Evolutionary conservation across 1,140 invertebrate species (phyloP), one percentile per base, ranked within the genome.

Genomic region (Drosophila auraria): DNA sequence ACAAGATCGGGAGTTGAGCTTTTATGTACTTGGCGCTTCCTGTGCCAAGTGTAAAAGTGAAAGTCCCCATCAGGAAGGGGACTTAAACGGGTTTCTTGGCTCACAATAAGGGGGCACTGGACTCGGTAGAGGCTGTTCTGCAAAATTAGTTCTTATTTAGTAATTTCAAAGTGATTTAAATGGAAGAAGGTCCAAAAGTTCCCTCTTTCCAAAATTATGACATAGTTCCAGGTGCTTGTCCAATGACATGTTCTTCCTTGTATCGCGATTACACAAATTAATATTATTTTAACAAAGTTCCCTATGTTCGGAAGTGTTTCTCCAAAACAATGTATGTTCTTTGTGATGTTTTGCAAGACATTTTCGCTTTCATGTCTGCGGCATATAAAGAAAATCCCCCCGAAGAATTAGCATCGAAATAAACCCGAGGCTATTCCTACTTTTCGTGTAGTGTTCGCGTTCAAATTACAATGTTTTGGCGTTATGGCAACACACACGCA

Each of bases 381-480:
- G 11, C 44, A 66, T 62, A 83, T 83, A 80, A 83, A 59, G 23
- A 38, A 38, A 75, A 75, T 66, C 71, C 49, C 64, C 50, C 12
- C 42, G 25, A 69, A 25, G 72, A 80, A 81, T 84, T 81, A 86
- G 56, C 78, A 78, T 73, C 17, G 79, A 64, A 73, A 69, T 84
- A 84, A 47, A 3, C 49, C 38, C n/a, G 45, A 23, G 63, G 49
- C 54, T 30, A 73, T 69, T 65, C 49, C 50, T 80, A 68, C 30
- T 72, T 57, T 83, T 33, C 68, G 61, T 80, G 66, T 61, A 61
- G 68, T 73, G 71, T 73, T 74, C 47, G 54, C 38, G 57, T 72
- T 87, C 80, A 83, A 87, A 87, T 87, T 87, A 87, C 53, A 87
- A 87, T 77, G 63, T 60, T 68, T 42, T 68, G 45, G 73, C 12